A percentile compares a stretch with the other conserved stretches of the same genome.
Evolutionary conservation across 2,113 vertebrate genomes (phyloP).

Genomic region (Pteropus alecto): DNA sequence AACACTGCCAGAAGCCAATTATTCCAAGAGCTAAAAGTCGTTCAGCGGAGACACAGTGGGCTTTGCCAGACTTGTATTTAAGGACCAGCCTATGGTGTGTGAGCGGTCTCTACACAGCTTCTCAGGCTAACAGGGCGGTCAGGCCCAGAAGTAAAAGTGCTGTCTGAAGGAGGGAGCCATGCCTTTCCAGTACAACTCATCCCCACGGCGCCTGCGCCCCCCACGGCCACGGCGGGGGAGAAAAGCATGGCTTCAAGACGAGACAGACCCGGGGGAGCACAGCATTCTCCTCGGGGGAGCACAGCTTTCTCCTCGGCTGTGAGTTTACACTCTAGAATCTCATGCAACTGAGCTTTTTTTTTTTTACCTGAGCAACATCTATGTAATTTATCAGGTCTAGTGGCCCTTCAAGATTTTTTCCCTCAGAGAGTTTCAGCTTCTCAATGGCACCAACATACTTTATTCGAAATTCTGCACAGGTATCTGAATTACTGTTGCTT

Average conservation of each 20-base stretch:
- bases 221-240: fast-evolving
- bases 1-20: background rate
- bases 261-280: background rate
- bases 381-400: conserved; percentile 97
- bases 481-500: conserved; percentile 92
- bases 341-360: background rate
- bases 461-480: conserved; percentile 94
- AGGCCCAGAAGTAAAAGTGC: background rate
- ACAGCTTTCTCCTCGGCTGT: background rate
- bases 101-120: background rate
- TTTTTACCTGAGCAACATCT: conserved; percentile 94
- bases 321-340: background rate
- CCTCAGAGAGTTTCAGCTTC: conserved; percentile 90
- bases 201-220: background rate
- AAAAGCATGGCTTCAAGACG: background rate
- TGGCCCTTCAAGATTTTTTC: conserved; percentile 91
- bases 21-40: background rate
- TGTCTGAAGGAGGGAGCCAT: background rate
- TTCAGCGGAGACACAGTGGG: fast-evolving
- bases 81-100: background rate
- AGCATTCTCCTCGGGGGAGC: background rate
- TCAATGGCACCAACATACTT: conserved; percentile 96
- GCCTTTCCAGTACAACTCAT: fast-evolving
- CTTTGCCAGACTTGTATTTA: no score
- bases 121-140: background rate